These are phyloP conservation scores for Epinotia nisella DNA, from an alignment of 2,888 invertebrate species.

Conservation along the genomic window DNA sequence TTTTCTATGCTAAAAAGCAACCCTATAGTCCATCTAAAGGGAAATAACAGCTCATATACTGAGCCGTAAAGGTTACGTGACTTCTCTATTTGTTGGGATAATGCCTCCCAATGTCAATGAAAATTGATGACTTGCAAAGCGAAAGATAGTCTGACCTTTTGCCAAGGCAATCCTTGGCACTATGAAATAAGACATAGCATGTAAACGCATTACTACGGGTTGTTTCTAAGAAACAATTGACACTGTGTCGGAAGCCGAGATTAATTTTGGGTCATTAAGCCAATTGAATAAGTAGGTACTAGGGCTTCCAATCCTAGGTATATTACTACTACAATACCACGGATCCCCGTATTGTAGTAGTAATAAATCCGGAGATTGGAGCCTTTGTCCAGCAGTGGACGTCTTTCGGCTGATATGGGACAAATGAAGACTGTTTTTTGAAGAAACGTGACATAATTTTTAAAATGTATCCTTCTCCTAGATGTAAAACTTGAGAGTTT, in stretches of 20 bases:
- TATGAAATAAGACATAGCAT: not conserved
- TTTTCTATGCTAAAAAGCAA: slow-evolving; percentile 1
- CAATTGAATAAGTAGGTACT: not conserved
- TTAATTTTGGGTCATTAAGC: not conserved
- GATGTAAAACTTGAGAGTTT: not conserved
- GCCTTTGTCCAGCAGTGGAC: too few relatives aligned
- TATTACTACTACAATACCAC: too few relatives aligned
- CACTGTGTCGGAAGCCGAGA: too few relatives aligned
- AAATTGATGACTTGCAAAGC: slow-evolving; percentile 41
- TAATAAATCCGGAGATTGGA: too few relatives aligned
- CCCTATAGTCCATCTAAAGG: slow-evolving; percentile 17
- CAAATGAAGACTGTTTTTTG: too few relatives aligned
- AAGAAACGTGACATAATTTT: too few relatives aligned
- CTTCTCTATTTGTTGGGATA: slow-evolving; percentile 27
- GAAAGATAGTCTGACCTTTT: slow-evolving; percentile 13
- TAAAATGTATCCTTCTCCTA: too few relatives aligned
- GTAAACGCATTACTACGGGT: not conserved
- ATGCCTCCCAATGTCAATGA: slow-evolving; percentile 21
- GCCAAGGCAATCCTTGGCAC: not conserved
- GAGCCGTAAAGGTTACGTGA: slow-evolving; percentile 13
- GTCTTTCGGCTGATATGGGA: too few relatives aligned
- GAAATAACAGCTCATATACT: slow-evolving; percentile 1
- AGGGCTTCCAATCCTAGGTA: too few relatives aligned
- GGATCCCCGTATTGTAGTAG: too few relatives aligned
- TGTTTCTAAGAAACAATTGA: not conserved